These are phyloP conservation scores for Yponomeuta plumbellus DNA, from an alignment of 2,888 invertebrate species.

Conservation along the genomic window DNA sequence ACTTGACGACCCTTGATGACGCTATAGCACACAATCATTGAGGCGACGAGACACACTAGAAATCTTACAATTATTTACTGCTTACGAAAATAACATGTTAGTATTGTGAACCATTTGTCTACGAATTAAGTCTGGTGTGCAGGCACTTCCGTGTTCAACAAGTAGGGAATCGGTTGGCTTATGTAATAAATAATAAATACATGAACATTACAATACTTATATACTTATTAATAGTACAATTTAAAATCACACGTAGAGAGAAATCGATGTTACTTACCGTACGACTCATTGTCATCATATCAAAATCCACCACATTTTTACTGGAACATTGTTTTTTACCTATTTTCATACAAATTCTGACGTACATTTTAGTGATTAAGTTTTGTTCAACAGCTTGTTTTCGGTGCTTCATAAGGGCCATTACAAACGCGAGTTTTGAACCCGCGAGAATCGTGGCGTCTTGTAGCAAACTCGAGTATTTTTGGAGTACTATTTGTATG, in stretches of 20 bases:
- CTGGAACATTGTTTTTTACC: slow-evolving; percentile 9
- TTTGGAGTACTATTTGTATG: slow-evolving; percentile 37
- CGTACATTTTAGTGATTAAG: background rate
- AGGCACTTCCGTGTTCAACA: slow-evolving; percentile 3
- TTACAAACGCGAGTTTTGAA: background rate
- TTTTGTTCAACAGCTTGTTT: background rate
- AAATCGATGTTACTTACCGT: slow-evolving; percentile 8
- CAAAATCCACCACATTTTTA: background rate
- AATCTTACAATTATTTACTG: background rate
- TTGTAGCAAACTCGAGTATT: slow-evolving; percentile 20
- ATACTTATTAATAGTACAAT: slow-evolving; percentile 10
- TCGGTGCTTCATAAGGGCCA: background rate
- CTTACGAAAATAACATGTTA: background rate
- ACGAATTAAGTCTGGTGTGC: background rate
- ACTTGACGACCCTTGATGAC: slow-evolving; percentile 2
- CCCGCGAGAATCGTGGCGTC: background rate
- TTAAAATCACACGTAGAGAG: slow-evolving; percentile 2
- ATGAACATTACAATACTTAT: background rate
- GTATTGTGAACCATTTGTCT: background rate
- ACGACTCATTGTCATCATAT: slow-evolving; percentile 3
- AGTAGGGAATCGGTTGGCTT: slow-evolving; percentile 3
- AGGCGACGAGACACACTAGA: background rate
- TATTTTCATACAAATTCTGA: too few relatives aligned
- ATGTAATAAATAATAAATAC: background rate
- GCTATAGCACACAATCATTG: background rate